Conservation (phyloP, 2,888 invertebrate species). For the Ichneumon xanthorius region DNA sequence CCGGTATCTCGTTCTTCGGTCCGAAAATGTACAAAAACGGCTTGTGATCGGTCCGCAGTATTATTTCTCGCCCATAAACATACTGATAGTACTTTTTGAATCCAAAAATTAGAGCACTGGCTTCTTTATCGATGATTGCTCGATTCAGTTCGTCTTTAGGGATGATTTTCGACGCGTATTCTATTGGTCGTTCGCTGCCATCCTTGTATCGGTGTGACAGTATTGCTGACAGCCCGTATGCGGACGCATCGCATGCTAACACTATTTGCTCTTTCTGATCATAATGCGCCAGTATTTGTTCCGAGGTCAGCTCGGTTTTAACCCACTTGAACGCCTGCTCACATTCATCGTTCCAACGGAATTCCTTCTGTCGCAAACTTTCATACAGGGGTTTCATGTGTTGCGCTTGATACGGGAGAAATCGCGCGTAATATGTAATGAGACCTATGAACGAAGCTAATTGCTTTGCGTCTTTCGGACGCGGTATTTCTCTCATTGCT, state of each 20-base stretch:
- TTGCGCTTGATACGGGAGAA: conserved; percentile 74
- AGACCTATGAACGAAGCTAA: conserved; percentile 73
- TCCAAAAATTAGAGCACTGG: conserved; percentile 41
- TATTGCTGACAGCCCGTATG: conserved; percentile 58
- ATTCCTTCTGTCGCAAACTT: conserved; percentile 67
- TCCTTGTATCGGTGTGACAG: conserved; percentile 60
- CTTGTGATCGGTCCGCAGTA: conserved; percentile 18
- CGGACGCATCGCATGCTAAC: conserved; percentile 59
- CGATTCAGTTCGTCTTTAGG: conserved; percentile 9
- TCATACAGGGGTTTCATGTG: conserved; percentile 73
- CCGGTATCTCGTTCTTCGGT: conserved; percentile 13
- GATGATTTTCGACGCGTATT: conserved; percentile 13
- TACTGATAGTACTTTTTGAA: conserved; percentile 41
- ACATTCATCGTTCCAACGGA: conserved; percentile 73
- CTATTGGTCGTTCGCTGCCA: conserved; percentile 36
- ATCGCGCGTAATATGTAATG: conserved; percentile 78
- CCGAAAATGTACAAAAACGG: conserved; percentile 25
- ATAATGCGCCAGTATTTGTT: conserved; percentile 65
- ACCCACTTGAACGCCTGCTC: conserved; percentile 72
- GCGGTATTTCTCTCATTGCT: conserved; percentile 65
- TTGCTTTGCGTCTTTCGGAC: conserved; percentile 67
- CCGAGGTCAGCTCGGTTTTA: conserved; percentile 64
- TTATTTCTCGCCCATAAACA: background rate
- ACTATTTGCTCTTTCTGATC: conserved; percentile 56
- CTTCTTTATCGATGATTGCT: conserved; percentile 40